A percentile compares a stretch with the other conserved stretches of the same genome.
These are phyloP conservation scores for Butastur rufipennis DNA, from an alignment of 2,113 vertebrate species.

Conservation along the genomic window DNA sequence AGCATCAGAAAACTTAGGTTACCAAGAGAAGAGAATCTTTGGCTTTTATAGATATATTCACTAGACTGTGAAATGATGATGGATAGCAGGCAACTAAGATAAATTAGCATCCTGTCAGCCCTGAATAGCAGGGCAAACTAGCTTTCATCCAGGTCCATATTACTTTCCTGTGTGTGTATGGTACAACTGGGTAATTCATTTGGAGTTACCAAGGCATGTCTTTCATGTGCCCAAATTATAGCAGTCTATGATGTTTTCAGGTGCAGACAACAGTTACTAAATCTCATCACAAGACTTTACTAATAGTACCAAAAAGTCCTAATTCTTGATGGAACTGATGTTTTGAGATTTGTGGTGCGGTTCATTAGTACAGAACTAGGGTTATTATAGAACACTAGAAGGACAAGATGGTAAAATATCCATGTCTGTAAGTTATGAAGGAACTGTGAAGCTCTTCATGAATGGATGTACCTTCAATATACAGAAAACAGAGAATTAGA, in stretches of 20 bases:
- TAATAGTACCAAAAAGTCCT: background rate
- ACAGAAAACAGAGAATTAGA: background rate
- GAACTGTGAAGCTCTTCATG: background rate
- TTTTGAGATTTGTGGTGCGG: background rate
- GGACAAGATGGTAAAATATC: background rate
- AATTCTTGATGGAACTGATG: background rate
- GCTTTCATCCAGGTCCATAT: background rate
- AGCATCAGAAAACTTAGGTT: background rate
- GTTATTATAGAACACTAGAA: background rate
- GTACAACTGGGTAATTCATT: background rate
- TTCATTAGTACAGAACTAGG: background rate
- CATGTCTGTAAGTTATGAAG: background rate
- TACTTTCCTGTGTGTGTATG: background rate
- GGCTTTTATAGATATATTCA: constrained; percentile 24
- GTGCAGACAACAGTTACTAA: background rate
- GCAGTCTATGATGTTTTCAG: background rate
- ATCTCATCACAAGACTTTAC: background rate
- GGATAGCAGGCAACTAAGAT: constrained; percentile 50
- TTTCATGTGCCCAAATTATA: background rate
- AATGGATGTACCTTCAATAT: background rate
- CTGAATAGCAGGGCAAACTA: background rate
- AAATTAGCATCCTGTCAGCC: constrained; percentile 55
- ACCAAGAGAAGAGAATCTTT: background rate
- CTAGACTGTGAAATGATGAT: constrained; percentile 49
- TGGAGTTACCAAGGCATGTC: background rate